Evolutionary conservation across 2,113 vertebrate species (phyloP), one percentile per base, ranked within the genome.

Genomic region (Spea multiplicata): DNA sequence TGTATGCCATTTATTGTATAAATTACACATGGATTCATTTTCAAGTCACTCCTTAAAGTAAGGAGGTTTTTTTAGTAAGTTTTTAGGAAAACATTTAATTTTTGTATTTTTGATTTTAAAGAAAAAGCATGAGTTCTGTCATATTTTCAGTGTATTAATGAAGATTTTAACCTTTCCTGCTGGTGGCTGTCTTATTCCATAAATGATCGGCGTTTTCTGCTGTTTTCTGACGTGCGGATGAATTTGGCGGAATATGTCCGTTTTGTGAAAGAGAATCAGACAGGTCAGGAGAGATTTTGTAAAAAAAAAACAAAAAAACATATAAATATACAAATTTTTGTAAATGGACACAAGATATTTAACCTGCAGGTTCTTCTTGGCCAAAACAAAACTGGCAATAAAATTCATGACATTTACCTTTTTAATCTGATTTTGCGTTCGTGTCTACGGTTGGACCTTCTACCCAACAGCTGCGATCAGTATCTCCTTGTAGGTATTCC

Each of bases 111-210:
- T 97, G 91, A 94, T 95, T 96, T 95, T 90, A 92, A 80, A 74
- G 78, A 48, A 80, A 94, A 96, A 95, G 96, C 96, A 98, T 98
- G 96, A 95, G 93, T 94, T 92, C 93, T 96, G 95, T 96, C 95
- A 93, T 92, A 93, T 95, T 94, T 97, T 95, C 96, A 96, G 94
- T 97, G 96, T 98, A 97, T 98, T 96, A 96, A 95, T 96, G 95
- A 96, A 96, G 94, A 96, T 97, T 96, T 94, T 96, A 96, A 96
- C 94, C 95, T 97, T 94, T 95, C 93, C 94, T 95, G 93, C 94
- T 91, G 94, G 93, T 94, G 93, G 93, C 93, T 96, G 92, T 92
- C 95, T 95, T 94, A 92, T 96, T 95, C 93, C 91, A 6, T 94
- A 89, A 92, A 93, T 93, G 94, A 90, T 93, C 89, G 91, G 91